These are phyloP conservation scores for Gallinago nigripennis DNA, from an alignment of 2,797 vertebrate genomes.

Conservation along the genomic window DNA sequence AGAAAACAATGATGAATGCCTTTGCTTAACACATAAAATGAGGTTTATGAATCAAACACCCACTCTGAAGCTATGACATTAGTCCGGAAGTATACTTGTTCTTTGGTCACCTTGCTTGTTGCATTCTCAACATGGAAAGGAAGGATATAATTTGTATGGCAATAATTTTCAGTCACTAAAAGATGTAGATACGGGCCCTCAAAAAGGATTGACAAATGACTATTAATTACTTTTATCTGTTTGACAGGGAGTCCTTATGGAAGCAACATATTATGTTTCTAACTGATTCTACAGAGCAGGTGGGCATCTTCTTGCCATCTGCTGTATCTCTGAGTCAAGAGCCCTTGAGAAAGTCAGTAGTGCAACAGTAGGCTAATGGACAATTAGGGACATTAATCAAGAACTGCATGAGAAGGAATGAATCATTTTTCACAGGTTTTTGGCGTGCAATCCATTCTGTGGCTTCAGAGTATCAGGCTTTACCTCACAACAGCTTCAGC, in stretches of 20 bases:
- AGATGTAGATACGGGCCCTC: not conserved
- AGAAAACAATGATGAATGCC: not conserved
- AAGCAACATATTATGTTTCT: not conserved
- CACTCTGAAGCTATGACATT: not conserved
- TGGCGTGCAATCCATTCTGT: not conserved
- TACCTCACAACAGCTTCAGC: not conserved
- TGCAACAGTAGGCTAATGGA: not conserved
- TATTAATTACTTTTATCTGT: not conserved
- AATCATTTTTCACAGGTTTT: not conserved
- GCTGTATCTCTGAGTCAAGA: constrained; percentile 33
- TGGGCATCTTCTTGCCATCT: constrained; percentile 29
- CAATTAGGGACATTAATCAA: constrained; percentile 17
- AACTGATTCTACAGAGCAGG: not conserved
- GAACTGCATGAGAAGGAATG: not conserved
- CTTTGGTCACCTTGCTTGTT: not conserved
- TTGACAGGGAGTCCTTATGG: not conserved
- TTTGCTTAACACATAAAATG: not conserved
- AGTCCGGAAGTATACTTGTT: not conserved
- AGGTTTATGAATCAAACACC: not conserved
- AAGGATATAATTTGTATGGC: not conserved
- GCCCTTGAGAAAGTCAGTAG: constrained; percentile 23
- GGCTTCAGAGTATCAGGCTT: not conserved
- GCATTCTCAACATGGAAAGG: not conserved
- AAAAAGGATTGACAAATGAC: not conserved
- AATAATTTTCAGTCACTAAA: not conserved